phyloP scores from a whole-genome alignment of 2,113 vertebrate species.

The Erinaceus europaeus region DNA sequence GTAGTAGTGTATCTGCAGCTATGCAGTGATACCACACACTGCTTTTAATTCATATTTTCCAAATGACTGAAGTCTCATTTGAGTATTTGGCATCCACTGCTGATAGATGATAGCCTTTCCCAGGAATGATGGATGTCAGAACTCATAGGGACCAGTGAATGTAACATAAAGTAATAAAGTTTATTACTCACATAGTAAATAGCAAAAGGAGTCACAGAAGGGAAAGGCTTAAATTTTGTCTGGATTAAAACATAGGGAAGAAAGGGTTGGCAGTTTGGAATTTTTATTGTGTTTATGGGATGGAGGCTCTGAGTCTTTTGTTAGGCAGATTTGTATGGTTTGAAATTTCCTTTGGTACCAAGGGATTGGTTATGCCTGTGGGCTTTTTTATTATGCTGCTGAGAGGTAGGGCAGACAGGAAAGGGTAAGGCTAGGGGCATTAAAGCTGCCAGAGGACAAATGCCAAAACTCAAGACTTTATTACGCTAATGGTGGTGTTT shows the following conservation, averaged over 20 bases:
- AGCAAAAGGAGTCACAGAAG: neutral
- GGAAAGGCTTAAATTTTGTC: neutral
- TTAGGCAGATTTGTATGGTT: neutral
- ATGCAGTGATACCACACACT: neutral
- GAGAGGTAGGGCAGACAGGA: neutral
- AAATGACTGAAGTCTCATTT: neutral
- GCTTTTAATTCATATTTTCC: neutral
- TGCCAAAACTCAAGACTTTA: neutral
- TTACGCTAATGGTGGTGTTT: neutral
- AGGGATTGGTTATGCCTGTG: neutral
- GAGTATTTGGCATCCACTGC: neutral
- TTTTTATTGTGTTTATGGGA: neutral
- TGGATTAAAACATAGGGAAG: neutral
- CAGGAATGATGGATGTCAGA: neutral
- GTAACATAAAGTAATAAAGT: neutral
- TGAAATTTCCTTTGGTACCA: neutral
- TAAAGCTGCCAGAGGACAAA: neutral
- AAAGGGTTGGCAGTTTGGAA: neutral
- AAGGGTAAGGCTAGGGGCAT: neutral
- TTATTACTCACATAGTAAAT: neutral
- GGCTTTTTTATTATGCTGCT: neutral
- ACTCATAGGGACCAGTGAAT: neutral
- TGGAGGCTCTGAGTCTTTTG: neutral
- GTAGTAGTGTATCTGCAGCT: neutral
- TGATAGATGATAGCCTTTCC: neutral